Conservation (phyloP, 2,888 invertebrate genomes). For the Torymus texanus region DNA sequence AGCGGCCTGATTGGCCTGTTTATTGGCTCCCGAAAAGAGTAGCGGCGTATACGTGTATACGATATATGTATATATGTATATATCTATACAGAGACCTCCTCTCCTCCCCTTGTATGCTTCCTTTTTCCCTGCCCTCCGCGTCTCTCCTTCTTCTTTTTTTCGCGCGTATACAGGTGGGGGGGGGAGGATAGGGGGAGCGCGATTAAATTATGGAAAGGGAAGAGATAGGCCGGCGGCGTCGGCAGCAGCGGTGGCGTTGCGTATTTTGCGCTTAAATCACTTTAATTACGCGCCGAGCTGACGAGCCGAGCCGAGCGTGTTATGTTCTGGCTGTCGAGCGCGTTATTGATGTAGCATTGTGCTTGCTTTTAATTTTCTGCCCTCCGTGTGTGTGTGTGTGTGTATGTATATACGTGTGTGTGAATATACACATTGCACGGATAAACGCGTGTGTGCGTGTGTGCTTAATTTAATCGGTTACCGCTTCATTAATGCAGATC, state of each 20-base stretch:
- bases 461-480: constrained; percentile 49
- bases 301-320: constrained; percentile 22
- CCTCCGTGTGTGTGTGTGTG: not conserved
- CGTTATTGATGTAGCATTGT: constrained; percentile 54
- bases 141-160: not conserved
- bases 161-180: not conserved
- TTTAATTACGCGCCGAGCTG: constrained; percentile 46
- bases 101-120: not conserved
- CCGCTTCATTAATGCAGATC: constrained; percentile 52
- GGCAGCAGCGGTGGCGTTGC: not conserved
- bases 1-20: constrained; percentile 45
- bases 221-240: constrained; percentile 16
- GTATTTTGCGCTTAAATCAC: constrained; percentile 49
- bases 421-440: too few species aligned
- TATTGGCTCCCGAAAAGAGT: constrained; percentile 46
- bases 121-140: not conserved
- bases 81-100: not conserved
- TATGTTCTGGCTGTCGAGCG: constrained; percentile 35
- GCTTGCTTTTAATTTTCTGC: constrained; percentile 7
- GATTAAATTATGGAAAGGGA: constrained; percentile 50
- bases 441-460: not conserved
- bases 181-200: not conserved
- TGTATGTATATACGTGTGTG: not conserved
- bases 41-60: not conserved
- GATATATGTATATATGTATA: too few species aligned